A percentile compares a stretch with the other conserved stretches of the same genome.
phyloP scores from a whole-genome alignment of 2,113 vertebrate species.

The Piliocolobus tephrosceles region DNA sequence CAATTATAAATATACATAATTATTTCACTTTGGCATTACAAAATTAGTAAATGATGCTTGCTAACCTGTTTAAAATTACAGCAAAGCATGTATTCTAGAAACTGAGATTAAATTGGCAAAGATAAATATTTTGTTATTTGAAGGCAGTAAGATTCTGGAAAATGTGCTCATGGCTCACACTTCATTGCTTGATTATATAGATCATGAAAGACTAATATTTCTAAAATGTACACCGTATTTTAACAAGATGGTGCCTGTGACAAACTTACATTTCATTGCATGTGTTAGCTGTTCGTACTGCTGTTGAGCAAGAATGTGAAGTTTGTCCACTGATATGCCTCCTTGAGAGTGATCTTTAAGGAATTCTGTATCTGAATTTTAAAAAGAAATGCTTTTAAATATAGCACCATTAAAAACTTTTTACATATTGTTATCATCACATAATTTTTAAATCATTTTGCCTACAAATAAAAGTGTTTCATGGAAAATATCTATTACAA shows the following conservation, averaged over 20 bases:
- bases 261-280: conserved; percentile 90
- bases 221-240: background rate
- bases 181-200: background rate
- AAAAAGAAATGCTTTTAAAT: conserved; percentile 54
- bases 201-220: background rate
- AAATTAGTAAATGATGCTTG: background rate
- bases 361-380: conserved; percentile 87
- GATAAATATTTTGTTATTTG: conserved; percentile 20
- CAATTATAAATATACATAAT: background rate
- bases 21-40: background rate
- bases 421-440: background rate
- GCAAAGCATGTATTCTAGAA: background rate
- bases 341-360: conserved; percentile 90
- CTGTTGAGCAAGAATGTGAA: conserved; percentile 85
- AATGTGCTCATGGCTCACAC: background rate
- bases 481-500: conserved; percentile 19
- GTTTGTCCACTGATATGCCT: conserved; percentile 87
- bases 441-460: conserved; percentile 39
- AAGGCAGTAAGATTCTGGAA: conserved; percentile 8
- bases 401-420: background rate
- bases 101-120: conserved; percentile 15
- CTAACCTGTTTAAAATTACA: background rate
- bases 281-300: conserved; percentile 89
- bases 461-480: background rate
- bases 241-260: background rate